Conservation (phyloP, 2,888 invertebrate genomes). For the Hypselothyrea guttata region DNA sequence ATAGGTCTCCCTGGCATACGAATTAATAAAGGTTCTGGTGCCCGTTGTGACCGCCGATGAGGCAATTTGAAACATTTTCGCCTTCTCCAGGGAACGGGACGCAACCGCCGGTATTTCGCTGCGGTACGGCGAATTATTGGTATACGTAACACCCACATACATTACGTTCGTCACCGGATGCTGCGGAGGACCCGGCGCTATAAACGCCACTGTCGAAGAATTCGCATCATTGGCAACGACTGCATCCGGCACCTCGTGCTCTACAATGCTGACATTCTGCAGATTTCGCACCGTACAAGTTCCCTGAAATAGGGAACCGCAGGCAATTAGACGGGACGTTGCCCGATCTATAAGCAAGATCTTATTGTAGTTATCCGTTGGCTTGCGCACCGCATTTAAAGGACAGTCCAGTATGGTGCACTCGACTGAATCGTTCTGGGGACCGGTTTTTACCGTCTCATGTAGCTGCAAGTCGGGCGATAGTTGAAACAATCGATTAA, state of each 20-base stretch:
- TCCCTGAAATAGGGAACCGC: constrained; percentile 95
- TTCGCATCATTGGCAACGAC: constrained; percentile 97
- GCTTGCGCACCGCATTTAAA: constrained; percentile 87
- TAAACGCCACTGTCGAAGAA: constrained; percentile 97
- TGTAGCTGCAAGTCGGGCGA: constrained; percentile 92
- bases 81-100: constrained; percentile 93
- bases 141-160: constrained; percentile 97
- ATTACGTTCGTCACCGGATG: constrained; percentile 95
- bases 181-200: constrained; percentile 96
- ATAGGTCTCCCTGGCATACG: constrained; percentile 93
- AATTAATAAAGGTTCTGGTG: constrained; percentile 95
- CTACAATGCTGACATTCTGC: constrained; percentile 92
- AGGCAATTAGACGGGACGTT: constrained; percentile 93
- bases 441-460: constrained; percentile 92
- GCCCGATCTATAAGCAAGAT: constrained; percentile 96
- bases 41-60: constrained; percentile 95
- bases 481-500: constrained; percentile 94
- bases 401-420: constrained; percentile 95
- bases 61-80: constrained; percentile 94
- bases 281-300: constrained; percentile 94
- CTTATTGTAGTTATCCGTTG: constrained; percentile 95
- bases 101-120: constrained; percentile 97
- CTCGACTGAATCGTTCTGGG: constrained; percentile 93
- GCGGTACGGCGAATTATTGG: constrained; percentile 94
- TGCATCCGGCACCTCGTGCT: constrained; percentile 89